These are phyloP conservation scores for Patiria miniata DNA, from an alignment of 35 echinoderm and acorn worm species.

Conservation along the genomic window DNA sequence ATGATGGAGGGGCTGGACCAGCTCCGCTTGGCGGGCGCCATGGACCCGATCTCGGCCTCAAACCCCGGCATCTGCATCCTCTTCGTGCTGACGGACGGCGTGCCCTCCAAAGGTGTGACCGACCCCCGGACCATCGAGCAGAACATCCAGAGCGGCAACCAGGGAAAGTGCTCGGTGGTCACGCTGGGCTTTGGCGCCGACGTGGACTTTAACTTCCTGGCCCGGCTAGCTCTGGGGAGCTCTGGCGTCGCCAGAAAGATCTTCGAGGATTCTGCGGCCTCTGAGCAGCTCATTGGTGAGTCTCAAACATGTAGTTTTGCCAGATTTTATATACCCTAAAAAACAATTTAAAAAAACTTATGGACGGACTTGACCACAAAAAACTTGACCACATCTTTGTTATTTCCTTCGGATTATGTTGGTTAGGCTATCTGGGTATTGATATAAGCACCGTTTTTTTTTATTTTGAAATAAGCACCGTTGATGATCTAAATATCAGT, in stretches of 20 bases:
- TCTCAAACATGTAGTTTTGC: background rate
- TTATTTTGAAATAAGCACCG: too few species aligned
- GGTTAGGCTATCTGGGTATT: too few species aligned
- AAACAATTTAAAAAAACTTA: too few species aligned
- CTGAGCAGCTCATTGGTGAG: slow-evolving; percentile 56
- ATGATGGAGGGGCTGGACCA: slow-evolving; percentile 70
- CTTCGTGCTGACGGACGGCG: slow-evolving; percentile 89
- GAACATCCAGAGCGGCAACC: slow-evolving; percentile 66
- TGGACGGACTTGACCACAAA: too few species aligned
- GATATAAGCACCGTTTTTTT: too few species aligned
- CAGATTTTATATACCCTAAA: background rate
- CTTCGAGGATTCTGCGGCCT: slow-evolving; percentile 67
- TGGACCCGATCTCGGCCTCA: slow-evolving; percentile 34
- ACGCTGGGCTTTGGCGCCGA: slow-evolving; percentile 74
- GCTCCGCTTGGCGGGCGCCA: slow-evolving; percentile 63
- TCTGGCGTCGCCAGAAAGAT: slow-evolving; percentile 90
- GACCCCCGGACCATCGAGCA: slow-evolving; percentile 65
- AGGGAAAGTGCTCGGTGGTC: slow-evolving; percentile 77
- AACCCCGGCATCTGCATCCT: slow-evolving; percentile 86
- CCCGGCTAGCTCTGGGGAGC: slow-evolving; percentile 82
- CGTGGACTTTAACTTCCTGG: slow-evolving; percentile 88
- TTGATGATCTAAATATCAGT: too few species aligned
- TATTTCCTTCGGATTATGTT: too few species aligned
- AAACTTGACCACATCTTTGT: too few species aligned
- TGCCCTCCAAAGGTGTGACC: slow-evolving; percentile 75